Percentiles rank a stretch among this genome's conserved stretches.
phyloP scores from a whole-genome alignment of 2,888 invertebrate genomes.

The Bruchidius siliquastri region DNA sequence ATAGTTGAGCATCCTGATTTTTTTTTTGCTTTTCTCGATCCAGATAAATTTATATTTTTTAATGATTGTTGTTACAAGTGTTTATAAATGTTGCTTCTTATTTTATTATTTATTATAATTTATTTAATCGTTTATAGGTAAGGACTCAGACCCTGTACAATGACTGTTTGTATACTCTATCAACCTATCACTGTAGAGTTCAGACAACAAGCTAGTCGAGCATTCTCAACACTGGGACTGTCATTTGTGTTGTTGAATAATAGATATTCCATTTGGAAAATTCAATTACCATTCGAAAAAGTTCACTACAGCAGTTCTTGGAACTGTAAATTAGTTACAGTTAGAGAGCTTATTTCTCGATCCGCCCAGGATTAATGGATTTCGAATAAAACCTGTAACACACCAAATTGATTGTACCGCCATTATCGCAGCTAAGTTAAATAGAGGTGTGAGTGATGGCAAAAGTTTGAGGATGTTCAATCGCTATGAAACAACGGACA shows the following conservation, averaged over 20 bases:
- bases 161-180: too few species aligned
- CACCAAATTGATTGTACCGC: background rate
- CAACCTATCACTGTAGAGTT: too few species aligned
- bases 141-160: too few species aligned
- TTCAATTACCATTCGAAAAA: background rate
- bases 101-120: too few species aligned
- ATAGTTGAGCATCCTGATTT: too few species aligned
- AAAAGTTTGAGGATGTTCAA: too few species aligned
- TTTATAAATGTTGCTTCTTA: too few species aligned
- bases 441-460: background rate
- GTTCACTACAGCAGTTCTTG: background rate
- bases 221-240: background rate
- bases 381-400: background rate
- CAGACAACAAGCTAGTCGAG: background rate
- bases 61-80: too few species aligned
- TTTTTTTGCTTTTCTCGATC: too few species aligned
- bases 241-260: background rate
- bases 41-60: too few species aligned
- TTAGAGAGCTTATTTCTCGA: background rate
- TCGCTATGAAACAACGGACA: too few species aligned
- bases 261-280: background rate
- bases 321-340: background rate
- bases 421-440: background rate
- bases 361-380: background rate
- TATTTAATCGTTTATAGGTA: too few species aligned